Percentiles rank a stretch among this genome's conserved stretches.
phyloP scores from a whole-genome alignment of 2,113 vertebrate species.

The Synodontis membranacea region DNA sequence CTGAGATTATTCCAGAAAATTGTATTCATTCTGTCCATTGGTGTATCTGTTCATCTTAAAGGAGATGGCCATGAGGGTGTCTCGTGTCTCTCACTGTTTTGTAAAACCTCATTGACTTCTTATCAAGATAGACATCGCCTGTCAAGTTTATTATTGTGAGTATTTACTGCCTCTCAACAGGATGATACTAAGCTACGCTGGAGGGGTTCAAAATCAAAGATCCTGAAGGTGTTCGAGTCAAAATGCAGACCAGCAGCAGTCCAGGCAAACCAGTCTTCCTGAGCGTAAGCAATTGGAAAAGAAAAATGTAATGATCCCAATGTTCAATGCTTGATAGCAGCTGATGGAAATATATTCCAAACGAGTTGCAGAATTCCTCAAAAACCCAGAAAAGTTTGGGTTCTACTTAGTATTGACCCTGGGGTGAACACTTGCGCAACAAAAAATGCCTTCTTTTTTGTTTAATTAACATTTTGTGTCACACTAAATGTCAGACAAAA shows the following conservation, averaged over 20 bases:
- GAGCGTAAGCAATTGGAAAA: too few species aligned
- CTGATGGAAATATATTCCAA: neutral
- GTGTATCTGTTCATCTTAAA: neutral
- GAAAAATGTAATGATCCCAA: neutral
- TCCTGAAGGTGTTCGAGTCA: neutral
- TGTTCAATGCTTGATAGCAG: neutral
- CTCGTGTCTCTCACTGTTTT: neutral
- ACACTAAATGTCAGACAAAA: too few species aligned
- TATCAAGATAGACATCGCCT: neutral
- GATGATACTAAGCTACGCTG: neutral
- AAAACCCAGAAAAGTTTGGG: too few species aligned
- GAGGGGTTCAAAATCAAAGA: neutral
- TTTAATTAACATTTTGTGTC: too few species aligned
- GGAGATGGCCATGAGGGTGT: neutral
- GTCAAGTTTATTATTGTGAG: neutral
- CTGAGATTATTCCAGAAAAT: neutral
- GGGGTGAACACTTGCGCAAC: neutral
- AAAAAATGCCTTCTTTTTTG: too few species aligned
- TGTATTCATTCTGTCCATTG: neutral
- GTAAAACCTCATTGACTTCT: too few species aligned
- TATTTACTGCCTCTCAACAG: neutral
- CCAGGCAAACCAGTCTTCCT: too few species aligned
- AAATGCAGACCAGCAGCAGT: neutral
- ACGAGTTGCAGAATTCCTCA: neutral
- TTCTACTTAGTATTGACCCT: neutral